Conservation (phyloP, 30 jellyfish, hydroid and myxozoan genomes). For the Hydra vulgaris region DNA sequence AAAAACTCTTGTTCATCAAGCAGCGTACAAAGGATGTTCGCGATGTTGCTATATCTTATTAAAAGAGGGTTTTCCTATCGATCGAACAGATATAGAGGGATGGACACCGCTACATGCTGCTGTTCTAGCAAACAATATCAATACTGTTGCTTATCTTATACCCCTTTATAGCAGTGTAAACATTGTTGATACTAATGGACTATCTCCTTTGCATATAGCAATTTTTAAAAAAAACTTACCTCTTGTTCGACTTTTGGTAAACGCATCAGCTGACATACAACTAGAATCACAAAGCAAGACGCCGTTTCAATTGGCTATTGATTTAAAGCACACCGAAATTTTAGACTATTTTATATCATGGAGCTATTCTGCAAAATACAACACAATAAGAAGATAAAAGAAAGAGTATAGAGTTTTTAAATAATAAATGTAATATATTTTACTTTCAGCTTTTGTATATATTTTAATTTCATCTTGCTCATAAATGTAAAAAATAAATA, state of each 20-base stretch:
- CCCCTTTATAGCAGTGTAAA: neutral
- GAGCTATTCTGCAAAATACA: neutral
- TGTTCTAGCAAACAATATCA: neutral
- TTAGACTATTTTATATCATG: neutral
- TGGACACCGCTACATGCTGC: slow-evolving; percentile 14
- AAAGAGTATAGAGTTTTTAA: too few relatives aligned
- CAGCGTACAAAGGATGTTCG: slow-evolving; percentile 3
- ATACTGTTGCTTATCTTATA: neutral
- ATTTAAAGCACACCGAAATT: slow-evolving; percentile 5
- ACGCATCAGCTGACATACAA: neutral
- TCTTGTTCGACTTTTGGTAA: neutral
- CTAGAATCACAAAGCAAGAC: neutral
- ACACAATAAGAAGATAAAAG: too few relatives aligned
- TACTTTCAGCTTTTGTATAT: too few relatives aligned
- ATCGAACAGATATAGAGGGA: neutral
- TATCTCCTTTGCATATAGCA: neutral
- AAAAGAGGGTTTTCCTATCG: neutral
- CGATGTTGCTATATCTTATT: neutral
- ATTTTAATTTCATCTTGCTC: too few relatives aligned
- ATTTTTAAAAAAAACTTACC: neutral
- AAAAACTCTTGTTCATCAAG: slow-evolving; percentile 1
- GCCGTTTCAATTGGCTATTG: slow-evolving; percentile 6
- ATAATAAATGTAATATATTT: too few relatives aligned
- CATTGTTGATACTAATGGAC: neutral
- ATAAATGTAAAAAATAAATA: too few relatives aligned